Conservation (phyloP, 2,113 vertebrate species). For the Maylandia zebra region DNA sequence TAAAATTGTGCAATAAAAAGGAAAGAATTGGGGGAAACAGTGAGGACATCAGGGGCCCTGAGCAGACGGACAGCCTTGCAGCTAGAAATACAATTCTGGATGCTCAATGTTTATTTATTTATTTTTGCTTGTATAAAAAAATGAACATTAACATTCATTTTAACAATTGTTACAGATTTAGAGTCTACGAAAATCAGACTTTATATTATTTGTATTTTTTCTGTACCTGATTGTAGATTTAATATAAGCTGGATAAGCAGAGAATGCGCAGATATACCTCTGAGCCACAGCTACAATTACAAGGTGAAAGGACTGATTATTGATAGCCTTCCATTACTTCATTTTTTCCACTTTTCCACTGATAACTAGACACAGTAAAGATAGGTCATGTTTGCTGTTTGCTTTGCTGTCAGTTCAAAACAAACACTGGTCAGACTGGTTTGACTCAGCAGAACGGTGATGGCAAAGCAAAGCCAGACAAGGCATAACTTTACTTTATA, state of each 20-base stretch:
- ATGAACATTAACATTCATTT: neutral
- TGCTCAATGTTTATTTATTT: neutral
- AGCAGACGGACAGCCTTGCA: neutral
- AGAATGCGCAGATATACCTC: neutral
- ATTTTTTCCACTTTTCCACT: neutral
- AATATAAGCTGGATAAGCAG: fast-evolving
- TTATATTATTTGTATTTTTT: neutral
- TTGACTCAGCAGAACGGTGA: neutral
- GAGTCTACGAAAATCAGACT: fast-evolving
- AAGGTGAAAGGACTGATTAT: neutral
- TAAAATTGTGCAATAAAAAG: neutral
- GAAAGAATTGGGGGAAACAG: neutral
- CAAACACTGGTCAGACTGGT: constrained; percentile 44
- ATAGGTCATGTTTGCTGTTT: neutral
- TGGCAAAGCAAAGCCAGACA: neutral
- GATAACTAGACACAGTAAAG: neutral
- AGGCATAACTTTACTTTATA: neutral
- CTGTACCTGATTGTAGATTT: neutral
- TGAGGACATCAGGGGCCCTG: neutral
- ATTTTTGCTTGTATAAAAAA: neutral
- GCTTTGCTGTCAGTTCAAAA: neutral
- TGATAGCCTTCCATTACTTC: neutral
- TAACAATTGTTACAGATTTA: neutral
- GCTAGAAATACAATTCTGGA: neutral
- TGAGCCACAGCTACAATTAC: neutral